These are phyloP conservation scores for Melieria picta DNA, from an alignment of 2,888 invertebrate species.

Conservation along the genomic window DNA sequence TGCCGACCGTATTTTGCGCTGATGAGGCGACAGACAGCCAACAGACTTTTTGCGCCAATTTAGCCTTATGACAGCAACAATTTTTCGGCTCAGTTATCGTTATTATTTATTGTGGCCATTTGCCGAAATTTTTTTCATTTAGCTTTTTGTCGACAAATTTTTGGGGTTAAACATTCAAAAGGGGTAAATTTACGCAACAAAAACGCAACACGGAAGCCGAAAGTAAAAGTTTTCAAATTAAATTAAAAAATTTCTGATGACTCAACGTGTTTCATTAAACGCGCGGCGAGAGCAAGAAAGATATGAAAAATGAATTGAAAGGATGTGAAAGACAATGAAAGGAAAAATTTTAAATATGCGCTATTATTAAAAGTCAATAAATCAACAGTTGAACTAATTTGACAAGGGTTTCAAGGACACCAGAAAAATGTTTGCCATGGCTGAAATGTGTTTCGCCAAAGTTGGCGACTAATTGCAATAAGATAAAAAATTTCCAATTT, in stretches of 20 bases:
- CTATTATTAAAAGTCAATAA: constrained; percentile 58
- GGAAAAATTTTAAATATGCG: constrained; percentile 36
- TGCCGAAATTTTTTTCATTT: constrained; percentile 37
- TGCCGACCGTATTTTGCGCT: constrained; percentile 7
- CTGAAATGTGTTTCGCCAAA: too few relatives aligned
- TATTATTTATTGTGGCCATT: constrained; percentile 48
- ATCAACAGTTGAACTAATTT: constrained; percentile 48
- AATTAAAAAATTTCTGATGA: constrained; percentile 58
- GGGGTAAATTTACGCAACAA: constrained; percentile 1
- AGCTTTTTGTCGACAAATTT: constrained; percentile 22
- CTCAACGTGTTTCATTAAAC: constrained; percentile 47
- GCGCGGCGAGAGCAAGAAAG: constrained; percentile 1
- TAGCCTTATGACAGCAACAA: constrained; percentile 34
- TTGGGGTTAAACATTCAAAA: constrained; percentile 22
- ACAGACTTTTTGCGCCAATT: constrained; percentile 35
- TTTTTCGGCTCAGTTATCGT: constrained; percentile 55
- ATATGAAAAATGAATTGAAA: background rate
- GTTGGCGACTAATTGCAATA: too few relatives aligned
- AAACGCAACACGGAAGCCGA: background rate
- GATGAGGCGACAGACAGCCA: constrained; percentile 30
- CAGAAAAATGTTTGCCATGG: too few relatives aligned
- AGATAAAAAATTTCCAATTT: too few relatives aligned
- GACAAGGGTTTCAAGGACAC: constrained; percentile 49
- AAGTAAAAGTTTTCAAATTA: constrained; percentile 55
- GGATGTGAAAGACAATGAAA: background rate